A percentile compares a stretch with the other conserved stretches of the same genome.
Evolutionary conservation across 1,140 invertebrate species (phyloP).

Genomic region (Diorhabda sublineata): DNA sequence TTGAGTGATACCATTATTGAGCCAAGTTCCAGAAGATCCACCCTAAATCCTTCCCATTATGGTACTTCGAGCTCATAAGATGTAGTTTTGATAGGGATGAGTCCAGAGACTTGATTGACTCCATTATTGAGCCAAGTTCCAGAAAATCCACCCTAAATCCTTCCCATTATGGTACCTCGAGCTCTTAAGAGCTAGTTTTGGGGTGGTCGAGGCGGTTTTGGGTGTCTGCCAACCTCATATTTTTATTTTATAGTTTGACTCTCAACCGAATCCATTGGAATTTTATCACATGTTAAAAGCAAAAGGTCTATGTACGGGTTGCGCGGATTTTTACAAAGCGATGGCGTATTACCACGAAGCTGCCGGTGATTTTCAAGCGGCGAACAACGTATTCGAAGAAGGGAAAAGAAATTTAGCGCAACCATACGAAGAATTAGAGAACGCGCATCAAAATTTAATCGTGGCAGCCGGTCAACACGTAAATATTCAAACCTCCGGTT

Average conservation of each 20-base stretch:
- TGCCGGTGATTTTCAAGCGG: slow-evolving; percentile 67
- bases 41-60: no score
- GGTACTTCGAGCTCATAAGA: no score
- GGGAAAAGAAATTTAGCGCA: slow-evolving; percentile 67
- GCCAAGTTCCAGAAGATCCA: no score
- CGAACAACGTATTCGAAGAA: slow-evolving; percentile 68
- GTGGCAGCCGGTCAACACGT: slow-evolving; percentile 42
- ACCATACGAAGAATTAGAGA: slow-evolving; percentile 66
- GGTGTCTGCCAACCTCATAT: no score
- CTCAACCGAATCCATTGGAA: slow-evolving; percentile 67
- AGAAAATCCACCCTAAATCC: no score
- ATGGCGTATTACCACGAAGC: slow-evolving; percentile 80
- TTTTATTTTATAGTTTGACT: slow-evolving; percentile 58
- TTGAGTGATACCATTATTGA: no score
- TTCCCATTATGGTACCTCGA: no score
- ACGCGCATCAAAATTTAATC: slow-evolving; percentile 61
- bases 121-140: no score
- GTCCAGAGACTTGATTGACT: background rate
- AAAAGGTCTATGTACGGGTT: slow-evolving; percentile 71
- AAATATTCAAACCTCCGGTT: slow-evolving; percentile 8
- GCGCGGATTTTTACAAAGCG: slow-evolving; percentile 71
- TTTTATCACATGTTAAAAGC: slow-evolving; percentile 70
- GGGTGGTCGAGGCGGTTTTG: no score
- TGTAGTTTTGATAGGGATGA: no score
- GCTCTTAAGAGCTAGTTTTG: no score